These are phyloP conservation scores for Clivina fossor DNA, from an alignment of 2,888 invertebrate genomes.

Conservation along the genomic window DNA sequence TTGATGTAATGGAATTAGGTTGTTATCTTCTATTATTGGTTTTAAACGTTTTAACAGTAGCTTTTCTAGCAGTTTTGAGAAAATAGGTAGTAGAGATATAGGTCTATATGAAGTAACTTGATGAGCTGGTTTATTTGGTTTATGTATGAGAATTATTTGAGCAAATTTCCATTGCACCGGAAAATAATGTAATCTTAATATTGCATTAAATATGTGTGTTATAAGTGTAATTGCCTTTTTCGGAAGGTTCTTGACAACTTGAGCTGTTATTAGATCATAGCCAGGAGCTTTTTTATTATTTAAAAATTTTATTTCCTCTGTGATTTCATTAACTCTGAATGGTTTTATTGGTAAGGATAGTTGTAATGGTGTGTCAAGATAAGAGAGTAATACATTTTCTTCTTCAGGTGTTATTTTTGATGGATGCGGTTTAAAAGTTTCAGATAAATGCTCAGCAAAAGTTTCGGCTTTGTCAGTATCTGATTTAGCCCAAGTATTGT, in stretches of 20 bases:
- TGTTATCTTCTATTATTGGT: constrained; percentile 4
- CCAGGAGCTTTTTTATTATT: constrained; percentile 38
- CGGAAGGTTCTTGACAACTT: constrained; percentile 38
- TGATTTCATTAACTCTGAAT: constrained; percentile 19
- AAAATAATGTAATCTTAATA: constrained; percentile 38
- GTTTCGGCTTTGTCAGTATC: constrained; percentile 37
- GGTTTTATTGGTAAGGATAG: constrained; percentile 18
- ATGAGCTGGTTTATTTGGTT: constrained; percentile 35
- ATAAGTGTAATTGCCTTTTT: constrained; percentile 9
- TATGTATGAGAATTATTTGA: constrained; percentile 26
- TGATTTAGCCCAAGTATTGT: constrained; percentile 38
- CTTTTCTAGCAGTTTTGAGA: constrained; percentile 39
- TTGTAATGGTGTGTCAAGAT: constrained; percentile 24
- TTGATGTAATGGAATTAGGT: constrained; percentile 36
- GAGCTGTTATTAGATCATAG: constrained; percentile 40
- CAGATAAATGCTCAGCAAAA: constrained; percentile 37
- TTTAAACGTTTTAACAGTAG: constrained; percentile 25
- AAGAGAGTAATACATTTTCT: constrained; percentile 1
- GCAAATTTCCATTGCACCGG: constrained; percentile 37
- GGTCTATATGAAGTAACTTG: constrained; percentile 34
- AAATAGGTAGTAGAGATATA: constrained; percentile 36
- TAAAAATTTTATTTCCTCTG: constrained; percentile 19
- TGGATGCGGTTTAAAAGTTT: constrained; percentile 37
- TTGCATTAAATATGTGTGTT: constrained; percentile 32
- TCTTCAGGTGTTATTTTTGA: constrained; percentile 11